Conservation (phyloP, 2,797 vertebrate genomes). For the Choloepus didactylus region DNA sequence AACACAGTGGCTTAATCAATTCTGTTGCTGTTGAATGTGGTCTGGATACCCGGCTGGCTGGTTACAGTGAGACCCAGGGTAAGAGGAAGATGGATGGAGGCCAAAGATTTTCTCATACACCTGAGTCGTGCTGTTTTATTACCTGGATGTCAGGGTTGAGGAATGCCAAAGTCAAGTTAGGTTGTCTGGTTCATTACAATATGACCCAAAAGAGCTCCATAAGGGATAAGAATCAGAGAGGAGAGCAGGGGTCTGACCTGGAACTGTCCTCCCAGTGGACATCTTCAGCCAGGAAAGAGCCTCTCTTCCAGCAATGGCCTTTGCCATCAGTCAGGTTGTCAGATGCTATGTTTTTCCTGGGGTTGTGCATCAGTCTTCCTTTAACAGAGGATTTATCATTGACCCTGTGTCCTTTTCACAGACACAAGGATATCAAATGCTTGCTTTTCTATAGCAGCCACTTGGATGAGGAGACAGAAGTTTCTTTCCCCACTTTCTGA, state of each 20-base stretch:
- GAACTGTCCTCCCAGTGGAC: not conserved
- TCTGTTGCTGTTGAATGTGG: not conserved
- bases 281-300: not conserved
- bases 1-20: not conserved
- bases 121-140: constrained; percentile 26
- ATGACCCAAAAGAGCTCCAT: not conserved
- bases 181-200: not conserved
- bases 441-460: not conserved
- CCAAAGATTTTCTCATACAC: not conserved
- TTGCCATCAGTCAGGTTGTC: not conserved
- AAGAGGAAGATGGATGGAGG: not conserved
- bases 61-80: not conserved
- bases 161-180: not conserved
- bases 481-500: not conserved
- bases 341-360: not conserved
- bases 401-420: constrained; percentile 17
- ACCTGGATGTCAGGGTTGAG: not conserved
- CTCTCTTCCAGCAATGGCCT: not conserved
- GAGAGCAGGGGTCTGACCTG: not conserved
- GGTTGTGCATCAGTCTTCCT: constrained; percentile 21
- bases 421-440: not conserved
- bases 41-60: not conserved
- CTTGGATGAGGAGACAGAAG: constrained; percentile 32
- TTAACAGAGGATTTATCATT: constrained; percentile 6
- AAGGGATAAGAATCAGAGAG: not conserved